Conservation (phyloP, 1,140 invertebrate species). For the Laupala kohalensis region DNA sequence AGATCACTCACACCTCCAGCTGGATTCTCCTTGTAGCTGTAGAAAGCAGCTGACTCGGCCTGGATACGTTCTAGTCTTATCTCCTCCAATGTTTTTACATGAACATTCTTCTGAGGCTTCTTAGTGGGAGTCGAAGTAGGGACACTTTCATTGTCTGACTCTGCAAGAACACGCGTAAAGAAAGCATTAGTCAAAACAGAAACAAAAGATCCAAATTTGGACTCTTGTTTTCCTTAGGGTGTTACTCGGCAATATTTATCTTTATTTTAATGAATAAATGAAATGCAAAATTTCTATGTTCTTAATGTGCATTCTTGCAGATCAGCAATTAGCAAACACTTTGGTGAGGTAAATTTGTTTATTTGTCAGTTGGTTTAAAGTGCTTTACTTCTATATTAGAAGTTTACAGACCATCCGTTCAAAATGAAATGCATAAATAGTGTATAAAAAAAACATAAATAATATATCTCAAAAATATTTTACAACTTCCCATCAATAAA, state of each 20-base stretch:
- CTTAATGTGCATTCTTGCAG: conserved; percentile 23
- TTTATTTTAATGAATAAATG: not conserved
- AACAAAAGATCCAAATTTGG: not conserved
- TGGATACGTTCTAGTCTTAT: conserved; percentile 51
- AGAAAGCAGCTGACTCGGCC: conserved; percentile 49
- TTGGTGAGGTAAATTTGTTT: conserved; percentile 8
- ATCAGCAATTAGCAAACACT: conserved; percentile 10
- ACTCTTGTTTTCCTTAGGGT: not conserved
- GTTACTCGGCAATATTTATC: not conserved
- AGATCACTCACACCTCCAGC: conserved; percentile 6
- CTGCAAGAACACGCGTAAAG: conserved; percentile 45
- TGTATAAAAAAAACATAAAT: conserved; percentile 3
- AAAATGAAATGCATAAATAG: conserved; percentile 4
- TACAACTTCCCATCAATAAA: not conserved
- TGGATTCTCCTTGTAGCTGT: conserved; percentile 34
- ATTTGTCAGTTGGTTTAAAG: conserved; percentile 7
- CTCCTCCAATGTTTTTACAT: conserved; percentile 49
- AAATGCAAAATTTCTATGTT: conserved; percentile 2
- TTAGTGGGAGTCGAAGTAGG: conserved; percentile 43
- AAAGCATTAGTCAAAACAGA: conserved; percentile 9
- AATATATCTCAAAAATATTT: not conserved
- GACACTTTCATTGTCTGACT: conserved; percentile 53
- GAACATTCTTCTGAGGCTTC: conserved; percentile 25
- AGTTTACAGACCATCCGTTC: not conserved
- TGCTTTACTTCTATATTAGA: not conserved